Evolutionary conservation across 2,888 invertebrate genomes (phyloP).

Genomic region (Pegoplata infirma): DNA sequence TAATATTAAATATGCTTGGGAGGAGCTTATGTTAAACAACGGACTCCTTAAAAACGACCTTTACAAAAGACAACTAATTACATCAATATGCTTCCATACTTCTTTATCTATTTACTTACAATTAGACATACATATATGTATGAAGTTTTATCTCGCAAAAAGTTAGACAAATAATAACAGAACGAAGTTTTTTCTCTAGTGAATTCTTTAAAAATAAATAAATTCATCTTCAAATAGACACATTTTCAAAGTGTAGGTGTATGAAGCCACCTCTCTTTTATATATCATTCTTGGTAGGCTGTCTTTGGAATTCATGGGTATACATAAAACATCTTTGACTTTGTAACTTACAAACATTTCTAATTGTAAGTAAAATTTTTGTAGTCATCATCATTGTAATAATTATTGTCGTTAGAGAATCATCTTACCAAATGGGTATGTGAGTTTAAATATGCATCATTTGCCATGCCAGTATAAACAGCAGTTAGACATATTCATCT

Average conservation of each 20-base stretch:
- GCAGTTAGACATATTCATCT: too few relatives aligned
- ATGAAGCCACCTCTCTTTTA: neutral
- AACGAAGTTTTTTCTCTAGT: neutral
- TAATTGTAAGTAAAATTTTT: too few relatives aligned
- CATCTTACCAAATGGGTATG: neutral
- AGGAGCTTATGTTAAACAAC: conserved; percentile 19
- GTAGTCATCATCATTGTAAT: conserved; percentile 14
- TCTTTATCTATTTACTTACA: too few relatives aligned
- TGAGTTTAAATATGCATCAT: neutral
- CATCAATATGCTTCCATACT: too few relatives aligned
- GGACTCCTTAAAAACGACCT: neutral
- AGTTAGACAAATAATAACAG: neutral
- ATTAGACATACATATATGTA: too few relatives aligned
- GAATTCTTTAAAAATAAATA: neutral
- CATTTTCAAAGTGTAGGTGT: neutral
- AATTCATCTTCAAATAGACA: neutral
- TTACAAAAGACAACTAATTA: conserved; percentile 14
- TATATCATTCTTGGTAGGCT: neutral
- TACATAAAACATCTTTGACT: neutral
- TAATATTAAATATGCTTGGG: conserved; percentile 1
- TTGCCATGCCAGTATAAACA: too few relatives aligned
- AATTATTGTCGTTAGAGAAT: conserved; percentile 36
- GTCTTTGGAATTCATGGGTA: neutral
- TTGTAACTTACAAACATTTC: neutral
- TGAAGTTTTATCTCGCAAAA: too few relatives aligned